A percentile compares a stretch with the other conserved stretches of the same genome.
These are phyloP conservation scores for Etheostoma nigrum DNA, from an alignment of 2,797 vertebrate species.

Conservation along the genomic window DNA sequence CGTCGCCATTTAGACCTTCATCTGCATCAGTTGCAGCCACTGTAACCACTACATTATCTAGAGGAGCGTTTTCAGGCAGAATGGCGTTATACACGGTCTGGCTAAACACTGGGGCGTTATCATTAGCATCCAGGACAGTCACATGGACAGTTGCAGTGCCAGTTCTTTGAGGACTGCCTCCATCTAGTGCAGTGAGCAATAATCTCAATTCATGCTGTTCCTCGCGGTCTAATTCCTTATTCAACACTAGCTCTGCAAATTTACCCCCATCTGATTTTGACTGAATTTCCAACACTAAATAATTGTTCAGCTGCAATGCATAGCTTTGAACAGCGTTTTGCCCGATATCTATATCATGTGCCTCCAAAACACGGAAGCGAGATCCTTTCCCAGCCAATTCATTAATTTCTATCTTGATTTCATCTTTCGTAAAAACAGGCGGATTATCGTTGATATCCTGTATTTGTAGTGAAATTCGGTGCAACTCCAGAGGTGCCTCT, in stretches of 20 bases:
- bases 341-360: slow-evolving; percentile 56
- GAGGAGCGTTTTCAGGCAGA: slow-evolving; percentile 67
- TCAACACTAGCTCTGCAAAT: slow-evolving; percentile 67
- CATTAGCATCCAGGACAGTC: slow-evolving; percentile 72
- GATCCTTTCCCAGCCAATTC: slow-evolving; percentile 52
- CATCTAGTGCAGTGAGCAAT: slow-evolving; percentile 69
- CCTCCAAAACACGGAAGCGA: slow-evolving; percentile 45
- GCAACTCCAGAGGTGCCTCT: slow-evolving; percentile 72
- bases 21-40: slow-evolving; percentile 59
- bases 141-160: slow-evolving; percentile 64
- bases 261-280: slow-evolving; percentile 66
- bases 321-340: slow-evolving; percentile 46
- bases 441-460: slow-evolving; percentile 84
- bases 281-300: slow-evolving; percentile 43
- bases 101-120: slow-evolving; percentile 54
- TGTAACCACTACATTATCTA: slow-evolving; percentile 52
- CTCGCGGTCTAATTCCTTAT: slow-evolving; percentile 77
- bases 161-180: slow-evolving; percentile 67
- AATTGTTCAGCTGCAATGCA: slow-evolving; percentile 23
- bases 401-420: slow-evolving; percentile 67
- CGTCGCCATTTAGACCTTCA: slow-evolving; percentile 80
- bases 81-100: slow-evolving; percentile 63
- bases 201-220: slow-evolving; percentile 56
- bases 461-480: slow-evolving; percentile 71
- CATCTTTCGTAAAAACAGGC: slow-evolving; percentile 71